Evolutionary conservation across 2,888 invertebrate genomes (phyloP).

Genomic region (Cephus runcator): DNA sequence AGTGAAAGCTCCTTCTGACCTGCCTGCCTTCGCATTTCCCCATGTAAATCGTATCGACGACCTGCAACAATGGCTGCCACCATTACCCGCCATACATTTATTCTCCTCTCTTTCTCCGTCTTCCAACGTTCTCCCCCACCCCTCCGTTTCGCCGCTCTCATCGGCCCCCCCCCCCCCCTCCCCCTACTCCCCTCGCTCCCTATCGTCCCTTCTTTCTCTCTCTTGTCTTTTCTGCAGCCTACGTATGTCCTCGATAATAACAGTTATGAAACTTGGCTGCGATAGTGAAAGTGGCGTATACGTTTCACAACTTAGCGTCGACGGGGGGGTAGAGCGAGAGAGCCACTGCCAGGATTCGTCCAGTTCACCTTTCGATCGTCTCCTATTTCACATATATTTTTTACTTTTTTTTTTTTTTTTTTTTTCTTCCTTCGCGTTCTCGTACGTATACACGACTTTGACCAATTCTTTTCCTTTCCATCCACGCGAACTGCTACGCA

Average conservation of each 20-base stretch:
- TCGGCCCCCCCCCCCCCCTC: conserved; percentile 7
- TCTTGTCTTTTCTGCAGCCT: conserved; percentile 22
- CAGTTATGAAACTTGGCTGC: conserved; percentile 64
- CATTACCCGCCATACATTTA: neutral
- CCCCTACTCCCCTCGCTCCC: conserved; percentile 23
- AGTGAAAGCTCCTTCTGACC: neutral
- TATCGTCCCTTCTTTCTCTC: conserved; percentile 23
- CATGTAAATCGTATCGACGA: no score
- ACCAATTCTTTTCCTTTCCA: no score
- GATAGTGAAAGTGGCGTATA: conserved; percentile 64
- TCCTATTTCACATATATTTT: neutral
- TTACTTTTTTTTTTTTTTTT: neutral
- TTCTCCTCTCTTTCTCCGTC: neutral
- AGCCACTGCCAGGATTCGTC: neutral
- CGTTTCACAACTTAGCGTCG: conserved; percentile 56
- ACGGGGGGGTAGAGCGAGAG: conserved; percentile 18
- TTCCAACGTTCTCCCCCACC: conserved; percentile 1
- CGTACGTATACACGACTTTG: neutral
- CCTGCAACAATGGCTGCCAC: conserved; percentile 14
- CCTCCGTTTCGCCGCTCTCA: conserved; percentile 21
- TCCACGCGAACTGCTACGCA: no score
- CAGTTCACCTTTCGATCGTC: conserved; percentile 6
- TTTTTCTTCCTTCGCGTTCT: neutral
- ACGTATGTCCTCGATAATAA: conserved; percentile 64
- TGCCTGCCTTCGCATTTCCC: no score